Evolutionary conservation across 1,140 invertebrate species (phyloP).

Genomic region (Lysiphlebus fabarum): DNA sequence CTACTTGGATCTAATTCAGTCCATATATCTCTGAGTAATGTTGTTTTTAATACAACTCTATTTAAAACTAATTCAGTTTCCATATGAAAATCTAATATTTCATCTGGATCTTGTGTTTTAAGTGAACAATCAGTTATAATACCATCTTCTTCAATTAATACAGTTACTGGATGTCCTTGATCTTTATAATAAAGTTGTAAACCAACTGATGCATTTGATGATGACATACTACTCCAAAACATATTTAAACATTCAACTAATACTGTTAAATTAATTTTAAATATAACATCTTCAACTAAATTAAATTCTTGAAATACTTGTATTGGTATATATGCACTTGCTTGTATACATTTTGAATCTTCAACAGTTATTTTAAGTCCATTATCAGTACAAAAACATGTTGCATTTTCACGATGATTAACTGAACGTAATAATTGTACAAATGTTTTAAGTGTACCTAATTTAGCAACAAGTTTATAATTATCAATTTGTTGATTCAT

Average conservation of each 20-base stretch:
- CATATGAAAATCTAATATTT: no score
- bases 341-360: constrained; percentile 87
- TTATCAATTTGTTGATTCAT: constrained; percentile 46
- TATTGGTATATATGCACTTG: constrained; percentile 83
- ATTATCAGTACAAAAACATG: constrained; percentile 74
- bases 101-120: no score
- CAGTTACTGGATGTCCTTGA: constrained; percentile 43
- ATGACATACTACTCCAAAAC: constrained; percentile 75
- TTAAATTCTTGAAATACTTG: constrained; percentile 73
- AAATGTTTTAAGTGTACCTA: constrained; percentile 81
- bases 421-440: constrained; percentile 81
- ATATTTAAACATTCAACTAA: constrained; percentile 85
- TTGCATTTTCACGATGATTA: constrained; percentile 84
- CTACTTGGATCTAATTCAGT: no score
- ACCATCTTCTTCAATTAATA: constrained; percentile 71
- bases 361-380: constrained; percentile 91
- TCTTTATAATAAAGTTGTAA: constrained; percentile 49
- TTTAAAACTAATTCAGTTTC: constrained; percentile 53
- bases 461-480: constrained; percentile 67
- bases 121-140: constrained; percentile 65
- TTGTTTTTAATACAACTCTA: constrained; percentile 36
- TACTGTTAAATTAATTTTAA: constrained; percentile 78
- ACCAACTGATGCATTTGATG: constrained; percentile 61
- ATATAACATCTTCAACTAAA: constrained; percentile 67
- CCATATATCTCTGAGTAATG: no score